Evolutionary conservation across 2,888 invertebrate species (phyloP).

Genomic region (Aromia moschata): DNA sequence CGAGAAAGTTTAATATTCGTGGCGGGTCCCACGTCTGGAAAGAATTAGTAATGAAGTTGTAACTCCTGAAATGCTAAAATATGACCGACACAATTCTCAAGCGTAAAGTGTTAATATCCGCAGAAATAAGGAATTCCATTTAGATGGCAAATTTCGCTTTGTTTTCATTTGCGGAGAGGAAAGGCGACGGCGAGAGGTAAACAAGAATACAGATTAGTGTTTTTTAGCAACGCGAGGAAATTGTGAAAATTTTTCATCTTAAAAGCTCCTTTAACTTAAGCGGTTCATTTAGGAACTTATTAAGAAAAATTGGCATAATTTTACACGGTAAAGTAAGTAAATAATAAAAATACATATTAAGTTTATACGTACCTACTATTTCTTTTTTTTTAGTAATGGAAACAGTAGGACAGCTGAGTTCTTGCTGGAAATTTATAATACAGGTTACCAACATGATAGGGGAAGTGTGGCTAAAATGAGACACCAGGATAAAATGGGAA

Average conservation of each 20-base stretch:
- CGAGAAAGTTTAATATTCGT: conserved; percentile 9
- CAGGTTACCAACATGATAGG: no score
- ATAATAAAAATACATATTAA: no score
- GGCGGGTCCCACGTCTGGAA: conserved; percentile 7
- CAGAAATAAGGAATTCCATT: conserved; percentile 17
- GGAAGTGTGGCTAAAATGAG: no score
- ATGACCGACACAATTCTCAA: conserved; percentile 5
- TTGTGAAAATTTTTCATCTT: conserved; percentile 17
- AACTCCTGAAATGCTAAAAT: conserved; percentile 4
- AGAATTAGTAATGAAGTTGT: conserved; percentile 13
- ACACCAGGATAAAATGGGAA: no score
- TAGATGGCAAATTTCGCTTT: conserved; percentile 14
- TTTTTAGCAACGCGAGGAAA: conserved; percentile 12
- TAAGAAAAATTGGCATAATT: conserved; percentile 4
- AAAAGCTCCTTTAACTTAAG: not conserved
- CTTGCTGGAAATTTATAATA: no score
- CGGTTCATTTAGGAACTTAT: conserved; percentile 10
- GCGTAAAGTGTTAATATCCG: conserved; percentile 22
- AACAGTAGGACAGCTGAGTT: no score
- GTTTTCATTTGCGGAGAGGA: conserved; percentile 19
- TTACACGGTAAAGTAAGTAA: not conserved
- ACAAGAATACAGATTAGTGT: conserved; percentile 19
- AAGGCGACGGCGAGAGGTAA: conserved; percentile 6
- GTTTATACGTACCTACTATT: no score
- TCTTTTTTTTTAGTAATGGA: no score